Conservation (phyloP, 1,140 invertebrate genomes). For the Steinernema feltiae region DNA sequence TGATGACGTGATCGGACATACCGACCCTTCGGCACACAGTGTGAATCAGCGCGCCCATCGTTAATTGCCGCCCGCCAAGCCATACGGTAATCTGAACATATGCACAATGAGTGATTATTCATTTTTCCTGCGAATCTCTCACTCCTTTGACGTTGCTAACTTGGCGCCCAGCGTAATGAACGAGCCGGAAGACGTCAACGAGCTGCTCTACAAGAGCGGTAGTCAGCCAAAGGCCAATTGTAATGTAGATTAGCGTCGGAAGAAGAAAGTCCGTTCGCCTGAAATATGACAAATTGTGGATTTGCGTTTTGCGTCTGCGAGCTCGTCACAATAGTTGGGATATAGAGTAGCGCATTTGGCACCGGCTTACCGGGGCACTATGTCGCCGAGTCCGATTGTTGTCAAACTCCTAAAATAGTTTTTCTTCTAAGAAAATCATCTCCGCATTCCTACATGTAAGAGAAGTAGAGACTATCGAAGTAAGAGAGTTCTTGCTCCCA, state of each 20-base stretch:
- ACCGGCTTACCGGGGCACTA: constrained; percentile 37
- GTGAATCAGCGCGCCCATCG: constrained; percentile 48
- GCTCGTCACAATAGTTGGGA: not conserved
- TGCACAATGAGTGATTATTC: not conserved
- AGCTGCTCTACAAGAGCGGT: constrained; percentile 52
- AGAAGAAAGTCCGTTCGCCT: constrained; percentile 52
- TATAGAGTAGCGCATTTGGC: not conserved
- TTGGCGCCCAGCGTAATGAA: constrained; percentile 52
- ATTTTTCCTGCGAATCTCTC: not conserved
- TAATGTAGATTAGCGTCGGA: constrained; percentile 50
- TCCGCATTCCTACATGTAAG: constrained; percentile 43
- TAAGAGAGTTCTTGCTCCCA: constrained; percentile 52
- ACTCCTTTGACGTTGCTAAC: constrained; percentile 53
- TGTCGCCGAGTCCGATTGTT: constrained; percentile 53
- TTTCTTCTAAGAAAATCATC: not conserved
- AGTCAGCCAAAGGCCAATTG: constrained; percentile 53
- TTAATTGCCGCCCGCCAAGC: constrained; percentile 46
- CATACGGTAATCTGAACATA: constrained; percentile 49
- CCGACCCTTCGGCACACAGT: constrained; percentile 50
- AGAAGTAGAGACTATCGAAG: constrained; percentile 55
- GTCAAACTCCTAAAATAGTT: constrained; percentile 35
- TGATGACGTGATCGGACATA: constrained; percentile 50
- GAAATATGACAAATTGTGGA: constrained; percentile 5
- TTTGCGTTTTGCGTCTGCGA: not conserved
- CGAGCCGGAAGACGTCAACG: constrained; percentile 51